Evolutionary conservation across 92 coral and sea anemone genomes (phyloP).

Genomic region (Pocillopora grandis): DNA sequence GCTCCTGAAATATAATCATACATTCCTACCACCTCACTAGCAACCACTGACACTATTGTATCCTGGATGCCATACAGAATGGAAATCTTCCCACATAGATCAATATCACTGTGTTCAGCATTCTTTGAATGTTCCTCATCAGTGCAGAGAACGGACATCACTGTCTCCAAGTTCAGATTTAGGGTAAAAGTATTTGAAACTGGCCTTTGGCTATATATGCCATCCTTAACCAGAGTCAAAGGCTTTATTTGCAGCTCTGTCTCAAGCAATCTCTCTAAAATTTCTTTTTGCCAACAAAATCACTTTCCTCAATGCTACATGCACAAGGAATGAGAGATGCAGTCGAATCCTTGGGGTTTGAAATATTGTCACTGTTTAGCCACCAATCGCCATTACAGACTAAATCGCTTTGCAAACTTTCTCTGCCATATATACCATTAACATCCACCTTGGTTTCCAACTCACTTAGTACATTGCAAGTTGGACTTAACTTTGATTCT

Average conservation of each 20-base stretch:
- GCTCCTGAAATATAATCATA: slow-evolving; percentile 24
- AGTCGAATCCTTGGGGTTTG: background rate
- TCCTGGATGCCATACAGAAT: slow-evolving; percentile 22
- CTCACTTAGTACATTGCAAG: background rate
- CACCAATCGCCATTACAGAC: background rate
- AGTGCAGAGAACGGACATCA: slow-evolving; percentile 15
- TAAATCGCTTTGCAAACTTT: background rate
- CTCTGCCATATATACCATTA: background rate
- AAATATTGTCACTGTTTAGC: background rate
- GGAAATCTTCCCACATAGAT: slow-evolving; percentile 28
- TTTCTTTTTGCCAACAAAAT: background rate
- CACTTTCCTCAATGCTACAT: background rate
- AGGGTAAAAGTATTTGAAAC: slow-evolving; percentile 16
- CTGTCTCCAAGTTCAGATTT: background rate
- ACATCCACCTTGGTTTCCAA: background rate
- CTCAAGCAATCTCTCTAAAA: background rate
- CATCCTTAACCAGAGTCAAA: slow-evolving; percentile 7
- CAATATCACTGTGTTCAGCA: background rate
- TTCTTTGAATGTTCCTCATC: background rate
- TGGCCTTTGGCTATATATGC: background rate
- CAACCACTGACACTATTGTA: slow-evolving; percentile 4
- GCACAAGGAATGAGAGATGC: background rate
- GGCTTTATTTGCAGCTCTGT: background rate
- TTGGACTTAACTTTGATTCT: background rate
- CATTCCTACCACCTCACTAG: slow-evolving; percentile 16